Conservation (phyloP, 2,888 invertebrate genomes). For the Acleris emargana region DNA sequence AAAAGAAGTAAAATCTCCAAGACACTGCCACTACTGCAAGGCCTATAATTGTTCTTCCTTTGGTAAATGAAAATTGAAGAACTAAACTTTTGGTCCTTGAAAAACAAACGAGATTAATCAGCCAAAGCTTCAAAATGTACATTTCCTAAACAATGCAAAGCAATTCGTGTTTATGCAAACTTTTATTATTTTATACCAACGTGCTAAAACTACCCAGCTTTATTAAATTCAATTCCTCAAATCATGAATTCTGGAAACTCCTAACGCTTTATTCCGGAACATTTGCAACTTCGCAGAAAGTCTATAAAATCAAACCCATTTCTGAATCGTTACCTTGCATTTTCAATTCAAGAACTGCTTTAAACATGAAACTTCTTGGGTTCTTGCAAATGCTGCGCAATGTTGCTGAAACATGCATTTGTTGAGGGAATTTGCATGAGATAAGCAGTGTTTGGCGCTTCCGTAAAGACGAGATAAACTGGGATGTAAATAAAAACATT, state of each 20-base stretch:
- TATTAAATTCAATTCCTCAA: not conserved
- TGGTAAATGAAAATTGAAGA: no score
- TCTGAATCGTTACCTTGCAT: constrained; percentile 1
- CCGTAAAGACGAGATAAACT: constrained; percentile 9
- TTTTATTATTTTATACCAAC: no score
- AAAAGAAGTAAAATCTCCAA: no score
- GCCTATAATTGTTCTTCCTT: no score
- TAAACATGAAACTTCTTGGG: constrained; percentile 27
- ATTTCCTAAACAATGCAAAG: no score
- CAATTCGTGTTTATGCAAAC: no score
- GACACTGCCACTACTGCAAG: no score
- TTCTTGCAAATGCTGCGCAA: constrained; percentile 29
- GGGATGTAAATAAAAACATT: constrained; percentile 2
- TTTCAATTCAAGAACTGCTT: constrained; percentile 19
- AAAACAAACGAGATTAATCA: no score
- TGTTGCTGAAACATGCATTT: constrained; percentile 32
- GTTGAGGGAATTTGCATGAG: constrained; percentile 29
- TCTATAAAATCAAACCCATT: constrained; percentile 21
- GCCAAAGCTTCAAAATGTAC: no score
- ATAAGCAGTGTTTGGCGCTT: constrained; percentile 23
- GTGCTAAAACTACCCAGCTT: no score
- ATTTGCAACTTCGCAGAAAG: constrained; percentile 6
- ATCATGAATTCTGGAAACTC: not conserved
- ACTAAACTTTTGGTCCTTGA: no score
- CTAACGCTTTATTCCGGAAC: not conserved